Evolutionary conservation across 2,113 vertebrate genomes (phyloP).

Genomic region (Excalfactoria chinensis): DNA sequence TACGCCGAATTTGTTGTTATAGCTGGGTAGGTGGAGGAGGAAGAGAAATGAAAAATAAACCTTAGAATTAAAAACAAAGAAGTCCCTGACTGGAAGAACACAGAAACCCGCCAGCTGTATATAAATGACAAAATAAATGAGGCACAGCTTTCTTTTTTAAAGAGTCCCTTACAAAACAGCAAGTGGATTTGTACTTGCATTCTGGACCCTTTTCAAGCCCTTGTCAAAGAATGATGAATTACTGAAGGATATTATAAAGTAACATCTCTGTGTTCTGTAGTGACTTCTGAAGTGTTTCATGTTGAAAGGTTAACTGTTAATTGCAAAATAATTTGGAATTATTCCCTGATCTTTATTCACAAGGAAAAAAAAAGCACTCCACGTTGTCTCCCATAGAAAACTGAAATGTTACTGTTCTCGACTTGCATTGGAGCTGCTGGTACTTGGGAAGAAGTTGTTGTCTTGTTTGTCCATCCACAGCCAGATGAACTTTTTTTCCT

Average conservation of each 20-base stretch:
- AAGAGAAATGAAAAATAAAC: not conserved
- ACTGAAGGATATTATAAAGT: conserved; percentile 44
- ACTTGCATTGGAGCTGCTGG: not conserved
- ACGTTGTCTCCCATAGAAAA: not conserved
- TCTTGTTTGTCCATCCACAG: not conserved
- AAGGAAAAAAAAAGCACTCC: not conserved
- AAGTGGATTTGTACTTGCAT: conserved; percentile 59
- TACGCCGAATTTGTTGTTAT: not conserved
- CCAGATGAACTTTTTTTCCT: not conserved
- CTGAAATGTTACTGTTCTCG: not conserved
- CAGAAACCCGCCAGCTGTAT: not conserved
- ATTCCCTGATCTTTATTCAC: not conserved
- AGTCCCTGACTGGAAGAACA: not conserved
- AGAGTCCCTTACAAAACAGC: conserved; percentile 45
- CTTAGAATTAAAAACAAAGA: not conserved
- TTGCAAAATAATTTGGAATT: conserved; percentile 60
- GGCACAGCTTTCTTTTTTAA: not conserved
- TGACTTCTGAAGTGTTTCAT: conserved; percentile 30
- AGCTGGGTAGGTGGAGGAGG: not conserved
- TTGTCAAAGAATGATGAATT: conserved; percentile 65
- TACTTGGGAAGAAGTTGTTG: not conserved
- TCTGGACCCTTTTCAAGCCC: conserved; percentile 43
- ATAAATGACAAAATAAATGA: conserved; percentile 24
- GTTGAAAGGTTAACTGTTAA: conserved; percentile 53
- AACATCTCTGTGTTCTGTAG: conserved; percentile 24